phyloP scores from a whole-genome alignment of 2,113 vertebrate genomes.

The Corapipo altera region DNA sequence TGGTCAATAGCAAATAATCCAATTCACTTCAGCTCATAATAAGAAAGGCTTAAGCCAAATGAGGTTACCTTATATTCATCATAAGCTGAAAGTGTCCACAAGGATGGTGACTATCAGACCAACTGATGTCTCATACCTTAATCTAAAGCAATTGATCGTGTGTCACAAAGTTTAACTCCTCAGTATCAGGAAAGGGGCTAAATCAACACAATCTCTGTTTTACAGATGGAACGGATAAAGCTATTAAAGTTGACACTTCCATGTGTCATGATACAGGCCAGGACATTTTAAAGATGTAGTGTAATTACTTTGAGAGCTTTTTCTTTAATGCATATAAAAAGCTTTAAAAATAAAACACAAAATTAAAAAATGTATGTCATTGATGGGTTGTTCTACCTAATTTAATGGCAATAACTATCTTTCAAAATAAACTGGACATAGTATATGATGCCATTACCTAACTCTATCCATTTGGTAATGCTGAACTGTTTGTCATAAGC shows the following conservation, averaged over 20 bases:
- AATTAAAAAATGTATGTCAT: neutral
- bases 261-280: neutral
- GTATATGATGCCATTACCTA: neutral
- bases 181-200: neutral
- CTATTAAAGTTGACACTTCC: neutral
- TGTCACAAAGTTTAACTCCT: neutral
- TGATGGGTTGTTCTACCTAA: neutral
- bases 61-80: neutral
- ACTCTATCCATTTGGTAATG: neutral
- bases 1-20: neutral
- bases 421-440: neutral
- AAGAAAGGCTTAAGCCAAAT: neutral
- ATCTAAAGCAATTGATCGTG: neutral
- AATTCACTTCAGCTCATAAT: neutral
- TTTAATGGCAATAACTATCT: neutral
- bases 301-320: neutral
- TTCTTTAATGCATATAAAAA: neutral
- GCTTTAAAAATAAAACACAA: neutral
- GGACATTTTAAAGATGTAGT: neutral
- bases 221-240: neutral
- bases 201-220: neutral
- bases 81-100: neutral
- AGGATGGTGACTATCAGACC: neutral
- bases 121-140: neutral
- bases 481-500: neutral